These are phyloP conservation scores for Subacronicta megacephala DNA, from an alignment of 2,888 invertebrate species.

Conservation along the genomic window DNA sequence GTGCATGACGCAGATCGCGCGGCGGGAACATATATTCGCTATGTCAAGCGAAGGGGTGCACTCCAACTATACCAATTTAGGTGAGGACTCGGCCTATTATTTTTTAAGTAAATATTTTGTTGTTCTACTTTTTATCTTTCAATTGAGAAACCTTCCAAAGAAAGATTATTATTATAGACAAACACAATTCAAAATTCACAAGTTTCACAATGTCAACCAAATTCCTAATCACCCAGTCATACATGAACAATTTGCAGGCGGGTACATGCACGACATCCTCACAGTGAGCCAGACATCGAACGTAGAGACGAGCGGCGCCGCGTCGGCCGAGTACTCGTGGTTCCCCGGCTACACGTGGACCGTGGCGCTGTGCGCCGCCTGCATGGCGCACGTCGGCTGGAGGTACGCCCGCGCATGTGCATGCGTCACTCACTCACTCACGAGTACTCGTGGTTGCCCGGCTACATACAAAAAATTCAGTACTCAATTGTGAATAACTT, in stretches of 20 bases:
- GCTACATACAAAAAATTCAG: no score
- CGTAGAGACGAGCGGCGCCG: constrained; percentile 65
- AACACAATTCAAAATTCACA: no score
- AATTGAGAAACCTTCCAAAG: no score
- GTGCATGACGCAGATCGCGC: constrained; percentile 74
- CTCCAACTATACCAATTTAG: constrained; percentile 80
- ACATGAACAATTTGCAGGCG: constrained; percentile 72
- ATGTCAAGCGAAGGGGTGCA: constrained; percentile 84
- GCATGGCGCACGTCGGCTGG: constrained; percentile 82
- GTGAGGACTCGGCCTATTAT: constrained; percentile 53
- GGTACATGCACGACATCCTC: constrained; percentile 84
- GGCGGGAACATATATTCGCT: constrained; percentile 75
- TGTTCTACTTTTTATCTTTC: no score
- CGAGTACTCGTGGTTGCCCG: no score
- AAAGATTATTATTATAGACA: no score
- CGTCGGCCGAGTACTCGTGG: constrained; percentile 82
- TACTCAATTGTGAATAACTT: no score
- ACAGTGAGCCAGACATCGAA: constrained; percentile 72
- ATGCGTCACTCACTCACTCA: neutral
- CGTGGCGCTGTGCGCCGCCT: constrained; percentile 72
- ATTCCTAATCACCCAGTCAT: no score
- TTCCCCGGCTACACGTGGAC: constrained; percentile 87
- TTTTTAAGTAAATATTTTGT: no score
- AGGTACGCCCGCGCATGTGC: constrained; percentile 41
- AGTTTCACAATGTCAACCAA: no score